These are phyloP conservation scores for Naja naja DNA, from an alignment of 2,113 vertebrate genomes.

Conservation along the genomic window DNA sequence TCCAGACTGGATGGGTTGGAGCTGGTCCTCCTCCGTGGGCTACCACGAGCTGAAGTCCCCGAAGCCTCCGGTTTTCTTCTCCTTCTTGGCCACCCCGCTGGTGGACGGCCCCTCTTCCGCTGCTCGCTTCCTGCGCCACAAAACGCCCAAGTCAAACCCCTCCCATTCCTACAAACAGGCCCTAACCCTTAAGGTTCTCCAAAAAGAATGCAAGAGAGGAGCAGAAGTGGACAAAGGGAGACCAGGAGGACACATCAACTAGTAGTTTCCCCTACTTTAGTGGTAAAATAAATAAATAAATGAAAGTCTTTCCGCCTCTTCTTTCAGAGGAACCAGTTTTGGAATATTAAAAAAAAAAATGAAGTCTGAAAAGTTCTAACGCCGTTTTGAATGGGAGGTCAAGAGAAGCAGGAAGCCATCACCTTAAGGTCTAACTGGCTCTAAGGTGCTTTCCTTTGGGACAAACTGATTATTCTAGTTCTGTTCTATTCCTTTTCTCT, in stretches of 20 bases:
- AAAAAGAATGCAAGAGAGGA: neutral
- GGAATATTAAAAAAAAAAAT: neutral
- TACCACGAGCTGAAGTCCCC: slow-evolving; percentile 98
- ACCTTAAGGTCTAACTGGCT: neutral
- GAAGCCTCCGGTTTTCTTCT: slow-evolving; percentile 78
- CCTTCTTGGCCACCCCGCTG: slow-evolving; percentile 80
- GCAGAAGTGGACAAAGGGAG: neutral
- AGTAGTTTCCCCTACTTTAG: neutral
- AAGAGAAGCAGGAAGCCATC: neutral
- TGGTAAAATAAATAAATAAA: neutral
- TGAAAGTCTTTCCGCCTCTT: neutral
- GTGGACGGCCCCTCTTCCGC: slow-evolving; percentile 78
- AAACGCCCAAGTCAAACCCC: neutral
- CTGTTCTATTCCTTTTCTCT: no score
- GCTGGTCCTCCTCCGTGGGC: slow-evolving; percentile 20
- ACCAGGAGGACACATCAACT: neutral
- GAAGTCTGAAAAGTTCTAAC: slow-evolving; percentile 16
- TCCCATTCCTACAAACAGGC: no score
- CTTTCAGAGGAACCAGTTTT: slow-evolving; percentile 6
- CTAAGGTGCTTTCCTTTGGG: neutral
- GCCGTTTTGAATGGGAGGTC: neutral
- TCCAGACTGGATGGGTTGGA: slow-evolving; percentile 33
- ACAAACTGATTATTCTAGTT: neutral
- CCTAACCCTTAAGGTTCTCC: neutral
- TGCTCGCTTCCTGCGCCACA: slow-evolving; percentile 78